A percentile compares a stretch with the other conserved stretches of the same genome.
phyloP scores from a whole-genome alignment of 2,797 vertebrate genomes.

The Lithobates sylvaticus region DNA sequence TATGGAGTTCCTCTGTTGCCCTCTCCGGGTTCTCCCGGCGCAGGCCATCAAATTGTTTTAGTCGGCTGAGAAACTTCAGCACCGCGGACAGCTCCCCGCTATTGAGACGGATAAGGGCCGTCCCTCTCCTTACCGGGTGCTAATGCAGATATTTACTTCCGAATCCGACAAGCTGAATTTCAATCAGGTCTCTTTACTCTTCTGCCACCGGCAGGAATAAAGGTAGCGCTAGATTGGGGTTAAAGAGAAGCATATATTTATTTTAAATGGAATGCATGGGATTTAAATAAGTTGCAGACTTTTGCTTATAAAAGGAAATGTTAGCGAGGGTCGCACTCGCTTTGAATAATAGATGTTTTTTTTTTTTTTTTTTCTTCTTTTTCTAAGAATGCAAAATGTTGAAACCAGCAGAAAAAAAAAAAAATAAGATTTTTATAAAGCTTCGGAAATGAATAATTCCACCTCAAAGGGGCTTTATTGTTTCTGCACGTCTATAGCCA shows the following conservation, averaged over 20 bases:
- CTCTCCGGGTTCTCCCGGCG: neutral
- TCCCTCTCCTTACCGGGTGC: neutral
- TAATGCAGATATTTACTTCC: slow-evolving; percentile 27
- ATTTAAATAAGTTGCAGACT: slow-evolving; percentile 13
- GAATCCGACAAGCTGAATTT: slow-evolving; percentile 16
- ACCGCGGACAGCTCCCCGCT: neutral
- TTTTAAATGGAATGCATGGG: slow-evolving; percentile 3
- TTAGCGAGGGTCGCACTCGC: neutral
- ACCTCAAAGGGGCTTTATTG: slow-evolving; percentile 38
- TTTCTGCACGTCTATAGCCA: slow-evolving; percentile 3
- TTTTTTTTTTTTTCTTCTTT: too few species aligned
- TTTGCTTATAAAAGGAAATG: slow-evolving; percentile 22
- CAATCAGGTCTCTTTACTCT: slow-evolving; percentile 9
- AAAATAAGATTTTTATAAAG: slow-evolving; percentile 29
- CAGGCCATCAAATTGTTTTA: slow-evolving; percentile 2
- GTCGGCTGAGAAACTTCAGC: neutral
- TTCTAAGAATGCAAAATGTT: neutral
- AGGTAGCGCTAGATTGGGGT: slow-evolving; percentile 29
- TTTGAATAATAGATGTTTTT: slow-evolving; percentile 22
- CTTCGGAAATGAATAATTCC: slow-evolving; percentile 45
- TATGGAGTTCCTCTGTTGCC: slow-evolving; percentile 9
- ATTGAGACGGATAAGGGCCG: slow-evolving; percentile 7
- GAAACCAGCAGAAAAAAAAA: slow-evolving; percentile 11
- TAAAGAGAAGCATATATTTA: slow-evolving; percentile 39
- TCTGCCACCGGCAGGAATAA: neutral